Base-by-base conservation (phyloP, 2,888 invertebrate species). In the Lasioglossum vierecki region DNA sequence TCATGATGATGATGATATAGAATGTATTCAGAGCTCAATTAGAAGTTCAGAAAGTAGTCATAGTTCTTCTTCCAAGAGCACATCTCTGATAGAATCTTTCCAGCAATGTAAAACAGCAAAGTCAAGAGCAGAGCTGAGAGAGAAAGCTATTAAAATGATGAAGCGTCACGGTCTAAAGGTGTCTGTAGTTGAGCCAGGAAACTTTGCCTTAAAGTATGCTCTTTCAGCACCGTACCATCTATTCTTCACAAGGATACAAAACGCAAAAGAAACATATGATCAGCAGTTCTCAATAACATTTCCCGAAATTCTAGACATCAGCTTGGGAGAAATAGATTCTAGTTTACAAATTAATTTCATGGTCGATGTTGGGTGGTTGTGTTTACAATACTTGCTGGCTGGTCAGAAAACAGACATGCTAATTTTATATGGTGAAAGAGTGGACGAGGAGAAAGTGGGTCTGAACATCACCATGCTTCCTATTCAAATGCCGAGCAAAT, bases 281-380 rank as follows among this genome's bases (percentile, higher is more conserved):
- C 97, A 98, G 87, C 95, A 96, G 0, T 95, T 97, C 79, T 96
- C 97, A 0, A 96, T 98, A 8, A 97, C 97, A 0, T 97, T 98
- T 90, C 96, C 95, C 96, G 98, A 98, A 95, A 96, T 98, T n/a
- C 95, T 98, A 6, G 98, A 98, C 91, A 96, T 96, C 11, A 97
- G 97, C 92, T 95, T 98, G 5, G 98, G 98, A 0, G 96, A 97
- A 82, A 95, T 98, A 8, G 97, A 97, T 88, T 96, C 96, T 70
- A 97, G 97, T 0, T 95, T 98, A n/a, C 98, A 99, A 95, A 97
- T 99, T 44, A 99, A 98, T 95, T 99, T 98, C 92, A 98, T 99
- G 98, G 97, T 99, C 63, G 98, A 99, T 91, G 96, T 98, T 15
- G 97, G 97, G 1, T 99, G 99, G 98, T 94, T 99, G 0, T 95